These are phyloP conservation scores for Drosophila littoralis DNA, from an alignment of 1,140 invertebrate species.

Conservation along the genomic window DNA sequence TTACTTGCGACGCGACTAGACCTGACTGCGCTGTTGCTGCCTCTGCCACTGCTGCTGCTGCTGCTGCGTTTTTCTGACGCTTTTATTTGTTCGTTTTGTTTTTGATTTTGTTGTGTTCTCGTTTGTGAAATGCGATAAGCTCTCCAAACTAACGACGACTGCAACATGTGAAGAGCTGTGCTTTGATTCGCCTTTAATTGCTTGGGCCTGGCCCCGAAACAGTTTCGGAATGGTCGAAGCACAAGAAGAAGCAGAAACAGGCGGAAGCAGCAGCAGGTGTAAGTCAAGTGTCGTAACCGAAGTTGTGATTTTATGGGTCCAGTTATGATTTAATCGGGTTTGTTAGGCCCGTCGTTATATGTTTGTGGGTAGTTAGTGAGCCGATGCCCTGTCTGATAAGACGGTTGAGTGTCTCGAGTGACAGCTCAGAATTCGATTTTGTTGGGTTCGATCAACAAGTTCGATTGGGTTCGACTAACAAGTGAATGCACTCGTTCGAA, in stretches of 20 bases:
- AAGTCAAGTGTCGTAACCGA: conserved; percentile 11
- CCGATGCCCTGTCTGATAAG: neutral
- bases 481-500: conserved; percentile 2
- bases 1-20: conserved; percentile 43
- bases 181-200: conserved; percentile 13
- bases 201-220: conserved; percentile 16
- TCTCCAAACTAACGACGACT: conserved; percentile 3
- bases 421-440: conserved; percentile 6
- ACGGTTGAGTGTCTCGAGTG: neutral
- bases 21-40: conserved; percentile 29
- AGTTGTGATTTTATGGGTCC: conserved; percentile 4
- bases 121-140: conserved; percentile 43
- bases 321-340: conserved; percentile 2
- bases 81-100: conserved; percentile 21
- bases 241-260: conserved; percentile 10
- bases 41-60: neutral
- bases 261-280: conserved; percentile 4
- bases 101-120: conserved; percentile 16
- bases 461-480: neutral
- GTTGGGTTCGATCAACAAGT: neutral
- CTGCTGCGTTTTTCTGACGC: conserved; percentile 8
- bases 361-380: too few species aligned
- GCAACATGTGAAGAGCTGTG: conserved; percentile 13
- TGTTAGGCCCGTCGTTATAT: neutral
- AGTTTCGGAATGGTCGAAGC: neutral